Base-by-base conservation (phyloP, 2,888 invertebrate genomes). In the Lydus trimaculatus region DNA sequence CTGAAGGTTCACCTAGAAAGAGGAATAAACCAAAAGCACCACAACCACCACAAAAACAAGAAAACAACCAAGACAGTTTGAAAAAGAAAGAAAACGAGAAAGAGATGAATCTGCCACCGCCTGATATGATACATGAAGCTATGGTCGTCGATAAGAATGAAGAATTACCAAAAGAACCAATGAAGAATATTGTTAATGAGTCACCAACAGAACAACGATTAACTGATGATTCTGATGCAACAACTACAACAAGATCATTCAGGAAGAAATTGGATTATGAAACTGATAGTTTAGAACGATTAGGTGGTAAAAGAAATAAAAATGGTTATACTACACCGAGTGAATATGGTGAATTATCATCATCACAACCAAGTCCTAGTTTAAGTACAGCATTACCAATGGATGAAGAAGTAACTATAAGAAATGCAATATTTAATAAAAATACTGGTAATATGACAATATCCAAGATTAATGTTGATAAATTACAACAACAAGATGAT, bases 381-480 rank as follows among this genome's bases (percentile, higher is more conserved):
- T 83, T 93, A 67, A 93, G 92, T 73, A 89, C 90, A 2, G 92
- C 93, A 0, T 82, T 94, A 65, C 94, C 94, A 0, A 86, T 94
- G 81, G 93, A 94, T 80, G 94, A 94, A 86, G 94, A 94, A 83
- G 85, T 94, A 73, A 94, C 93, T 28, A 93, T 94, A 87, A 88
- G 90, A 76, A 93, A 94, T 79, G 92, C 92, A 3, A 89, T 94
- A 2, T 91, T 93, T 72, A 91, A 91, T 82, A 86, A 87, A 8
- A 85, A 87, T 73, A 89, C 90, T 0, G 90, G 89, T 31, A 89
- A 88, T 63, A 84, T 84, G 81, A 89, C 88, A 2, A 87, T 85
- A 31, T 85, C 87, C 0, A 86, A 85, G 70, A 68, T 86, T 8
- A 79, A 78, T 63, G 72, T 77, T 70, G 78, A 78, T 60, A 69